Base-by-base conservation (phyloP, 2,113 vertebrate species). In the Aleadryas rufinucha region DNA sequence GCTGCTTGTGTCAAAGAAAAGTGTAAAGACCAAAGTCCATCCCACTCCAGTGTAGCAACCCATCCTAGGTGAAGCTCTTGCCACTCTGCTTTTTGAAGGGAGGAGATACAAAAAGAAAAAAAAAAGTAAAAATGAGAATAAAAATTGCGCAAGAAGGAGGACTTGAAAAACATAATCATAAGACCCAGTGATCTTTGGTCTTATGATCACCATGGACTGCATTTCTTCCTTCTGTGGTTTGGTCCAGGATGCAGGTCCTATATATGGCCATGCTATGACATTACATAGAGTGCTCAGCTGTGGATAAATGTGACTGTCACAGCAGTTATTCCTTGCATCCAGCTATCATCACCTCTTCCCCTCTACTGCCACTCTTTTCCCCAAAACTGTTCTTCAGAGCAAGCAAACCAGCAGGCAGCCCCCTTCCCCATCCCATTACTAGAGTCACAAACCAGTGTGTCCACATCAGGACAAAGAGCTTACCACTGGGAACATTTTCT, bases 111-210 rank as follows among this genome's bases (percentile, higher is more conserved):
- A 12, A 2, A 19, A 44, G 3, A 22, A 19, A 75, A 77, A 37
- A 13, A 45, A 15, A 5, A 22, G 2, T 26, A 6, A 28, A 35
- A 30, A 45, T 1, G 0, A 47, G 3, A 59, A 27, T 18, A 75
- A 77, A 83, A 57, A 45, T 49, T 45, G 84, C 22, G 4, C 50
- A 77, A 66, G 26, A 10, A n/a, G 10, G 16, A 81, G 11, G 47
- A 63, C 23, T 79, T 69, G 37, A 78, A 89, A 95, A 84, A 47
- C 13, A 41, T 18, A 28, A 33, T 54, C 35, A 16, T 52, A 57
- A 87, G 53, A 49, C 13, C 5, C 20, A 64, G 17, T 60, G 20
- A 44, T 49, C 52, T 90, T 54, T 82, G 57, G 41, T n/a, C 50
- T 53, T 76, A 41, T 18, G 22, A 89, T 74, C 47, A 35, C 19